Conservation (phyloP, 92 coral and sea anemone genomes). For the Anthopleura xanthogrammica region DNA sequence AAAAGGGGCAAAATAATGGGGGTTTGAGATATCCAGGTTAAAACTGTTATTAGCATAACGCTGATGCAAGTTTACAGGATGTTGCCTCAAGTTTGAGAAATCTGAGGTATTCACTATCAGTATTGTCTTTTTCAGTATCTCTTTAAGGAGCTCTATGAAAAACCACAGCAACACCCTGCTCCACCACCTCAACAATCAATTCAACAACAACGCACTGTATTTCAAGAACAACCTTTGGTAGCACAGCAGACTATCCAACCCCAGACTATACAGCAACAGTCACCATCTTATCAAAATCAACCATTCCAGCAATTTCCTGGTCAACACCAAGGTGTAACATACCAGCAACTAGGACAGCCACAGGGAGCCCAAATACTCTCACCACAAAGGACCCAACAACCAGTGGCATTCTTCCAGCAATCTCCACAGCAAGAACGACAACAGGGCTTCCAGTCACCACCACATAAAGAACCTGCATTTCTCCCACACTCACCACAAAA, state of each 20-base stretch:
- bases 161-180: slow-evolving; percentile 7
- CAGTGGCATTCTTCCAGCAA: slow-evolving; percentile 13
- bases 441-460: neutral
- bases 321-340: slow-evolving; percentile 22
- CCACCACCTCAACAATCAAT: slow-evolving; percentile 29
- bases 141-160: slow-evolving; percentile 40
- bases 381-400: slow-evolving; percentile 18
- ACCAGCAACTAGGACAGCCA: slow-evolving; percentile 24
- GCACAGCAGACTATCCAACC: slow-evolving; percentile 12
- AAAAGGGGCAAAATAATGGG: no score
- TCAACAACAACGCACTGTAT: slow-evolving; percentile 13
- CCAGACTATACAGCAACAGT: slow-evolving; percentile 17
- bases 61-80: no score
- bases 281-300: slow-evolving; percentile 16
- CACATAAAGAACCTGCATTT: slow-evolving; percentile 5
- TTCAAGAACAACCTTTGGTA: slow-evolving; percentile 8
- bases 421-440: neutral
- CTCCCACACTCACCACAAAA: slow-evolving; percentile 24
- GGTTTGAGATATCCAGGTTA: no score
- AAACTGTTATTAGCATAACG: no score
- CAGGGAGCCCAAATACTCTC: slow-evolving; percentile 6
- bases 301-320: slow-evolving; percentile 25
- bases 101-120: neutral
- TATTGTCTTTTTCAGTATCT: slow-evolving; percentile 26
- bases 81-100: neutral